These are phyloP conservation scores for Erethizon dorsatum DNA, from an alignment of 2,797 vertebrate genomes.

Conservation along the genomic window DNA sequence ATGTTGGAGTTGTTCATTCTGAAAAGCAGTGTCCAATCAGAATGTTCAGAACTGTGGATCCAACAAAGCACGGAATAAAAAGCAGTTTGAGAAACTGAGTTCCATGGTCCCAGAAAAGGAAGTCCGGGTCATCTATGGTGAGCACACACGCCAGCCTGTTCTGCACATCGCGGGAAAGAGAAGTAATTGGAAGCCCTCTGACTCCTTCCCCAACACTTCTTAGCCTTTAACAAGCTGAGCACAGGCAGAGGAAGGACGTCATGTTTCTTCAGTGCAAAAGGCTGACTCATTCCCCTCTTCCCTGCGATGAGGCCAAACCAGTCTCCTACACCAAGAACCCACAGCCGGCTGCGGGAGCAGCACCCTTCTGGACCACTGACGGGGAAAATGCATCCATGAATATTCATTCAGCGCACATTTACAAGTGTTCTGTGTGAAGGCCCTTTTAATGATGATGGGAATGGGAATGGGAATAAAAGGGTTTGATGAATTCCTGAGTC, in stretches of 20 bases:
- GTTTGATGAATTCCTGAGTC: conserved; percentile 79
- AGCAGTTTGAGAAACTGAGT: neutral
- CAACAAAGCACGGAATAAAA: neutral
- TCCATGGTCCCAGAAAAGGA: neutral
- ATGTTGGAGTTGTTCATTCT: neutral
- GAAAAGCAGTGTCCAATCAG: neutral
- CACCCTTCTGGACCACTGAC: neutral
- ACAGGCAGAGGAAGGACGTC: neutral
- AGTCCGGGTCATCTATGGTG: neutral
- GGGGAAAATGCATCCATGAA: conserved; percentile 30
- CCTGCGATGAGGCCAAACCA: neutral
- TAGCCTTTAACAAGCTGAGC: neutral
- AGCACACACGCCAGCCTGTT: neutral
- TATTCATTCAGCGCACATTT: conserved; percentile 70
- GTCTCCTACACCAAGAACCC: neutral
- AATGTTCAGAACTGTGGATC: neutral
- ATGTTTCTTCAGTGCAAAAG: neutral
- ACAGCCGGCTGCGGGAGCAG: neutral
- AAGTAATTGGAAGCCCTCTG: neutral
- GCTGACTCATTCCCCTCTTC: conserved; percentile 49
- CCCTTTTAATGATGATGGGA: conserved; percentile 70
- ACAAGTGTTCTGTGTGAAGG: conserved; percentile 63
- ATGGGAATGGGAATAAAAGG: conserved; percentile 67
- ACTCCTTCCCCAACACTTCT: neutral
- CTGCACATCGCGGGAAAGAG: neutral